Conservation (phyloP, 2,113 vertebrate genomes). For the Romanogobio albipinnatus region DNA sequence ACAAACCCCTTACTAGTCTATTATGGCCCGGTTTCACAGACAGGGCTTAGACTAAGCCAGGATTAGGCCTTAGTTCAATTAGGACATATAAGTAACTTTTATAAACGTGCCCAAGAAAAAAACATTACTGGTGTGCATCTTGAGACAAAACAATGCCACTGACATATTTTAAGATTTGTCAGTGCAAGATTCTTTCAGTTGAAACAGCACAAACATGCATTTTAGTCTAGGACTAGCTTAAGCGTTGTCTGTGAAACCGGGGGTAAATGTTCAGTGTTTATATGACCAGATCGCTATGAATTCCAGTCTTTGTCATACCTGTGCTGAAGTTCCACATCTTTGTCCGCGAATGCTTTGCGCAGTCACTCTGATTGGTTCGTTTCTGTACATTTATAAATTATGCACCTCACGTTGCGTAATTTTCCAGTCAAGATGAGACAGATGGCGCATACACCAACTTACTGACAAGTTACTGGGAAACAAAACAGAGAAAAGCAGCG, state of each 20-base stretch:
- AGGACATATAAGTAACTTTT: too few relatives aligned
- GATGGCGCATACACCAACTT: slow-evolving; percentile 17
- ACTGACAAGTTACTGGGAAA: slow-evolving; percentile 13
- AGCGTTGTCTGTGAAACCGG: too few relatives aligned
- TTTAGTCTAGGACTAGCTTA: too few relatives aligned
- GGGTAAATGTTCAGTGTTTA: neutral
- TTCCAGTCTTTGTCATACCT: slow-evolving; percentile 7
- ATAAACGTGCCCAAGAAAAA: too few relatives aligned
- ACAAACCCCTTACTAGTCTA: neutral
- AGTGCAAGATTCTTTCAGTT: too few relatives aligned
- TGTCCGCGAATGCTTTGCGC: neutral
- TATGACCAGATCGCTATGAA: neutral
- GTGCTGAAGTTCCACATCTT: neutral
- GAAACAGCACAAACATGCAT: too few relatives aligned
- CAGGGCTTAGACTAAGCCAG: too few relatives aligned
- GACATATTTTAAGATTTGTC: too few relatives aligned
- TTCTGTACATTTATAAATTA: slow-evolving; percentile 28
- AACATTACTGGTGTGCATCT: too few relatives aligned
- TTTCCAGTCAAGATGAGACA: slow-evolving; percentile 18
- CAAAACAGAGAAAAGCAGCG: neutral
- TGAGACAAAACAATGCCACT: too few relatives aligned
- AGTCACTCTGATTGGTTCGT: slow-evolving; percentile 30
- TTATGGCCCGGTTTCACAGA: too few relatives aligned
- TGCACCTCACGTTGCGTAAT: slow-evolving; percentile 40
- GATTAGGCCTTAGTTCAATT: too few relatives aligned